Evolutionary conservation across 2,888 invertebrate genomes (phyloP), one percentile per base, ranked within the genome.

Genomic region (Pogonocherus hispidulus): DNA sequence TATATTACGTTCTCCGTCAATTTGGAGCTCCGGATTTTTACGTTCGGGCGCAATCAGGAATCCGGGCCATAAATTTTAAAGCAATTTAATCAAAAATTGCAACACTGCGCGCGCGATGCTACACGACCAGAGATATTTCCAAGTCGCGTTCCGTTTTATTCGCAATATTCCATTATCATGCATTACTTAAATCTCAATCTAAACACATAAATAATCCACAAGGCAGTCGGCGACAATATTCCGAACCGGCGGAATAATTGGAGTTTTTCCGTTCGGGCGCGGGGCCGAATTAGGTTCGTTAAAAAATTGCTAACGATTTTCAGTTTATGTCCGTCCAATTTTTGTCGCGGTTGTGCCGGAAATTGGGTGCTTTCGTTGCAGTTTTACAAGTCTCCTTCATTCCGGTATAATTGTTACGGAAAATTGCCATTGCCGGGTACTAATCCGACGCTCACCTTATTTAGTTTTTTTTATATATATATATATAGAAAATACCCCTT

Each of bases 171-270:
- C 81, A 82, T 82, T 82, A 81, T 80, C 82, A 81, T 82, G 79
- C 81, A 82, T 82, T 82, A 82, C 81, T 82, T 81, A 82, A 81
- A 82, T 72, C 80, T 80, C 82, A 82, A 82, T 82, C 82, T 82
- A 81, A 82, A 82, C 81, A 80, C 81, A 81, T 82, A 82, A 82
- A 82, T 82, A 82, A 78, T 79, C 77, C 72, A 81, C 73, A 57
- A 72, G 71, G 76, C 71, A 71, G 69, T 71, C 72, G 70, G 75
- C 75, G 81, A 80, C 81, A 80, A 79, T 78, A 79, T 78, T 81
- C 80, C 73, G 79, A 73, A 76, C 72, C 73, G 69, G 72, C 69
- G 70, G 75, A 73, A 80, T 81, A 80, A 81, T 80, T 81, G 80
- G 78, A 80, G 74, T 78, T 77, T 79, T 78, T 76, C 75, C 76